Base-by-base conservation (phyloP, 2,888 invertebrate species). In the Eupithecia dodoneata region DNA sequence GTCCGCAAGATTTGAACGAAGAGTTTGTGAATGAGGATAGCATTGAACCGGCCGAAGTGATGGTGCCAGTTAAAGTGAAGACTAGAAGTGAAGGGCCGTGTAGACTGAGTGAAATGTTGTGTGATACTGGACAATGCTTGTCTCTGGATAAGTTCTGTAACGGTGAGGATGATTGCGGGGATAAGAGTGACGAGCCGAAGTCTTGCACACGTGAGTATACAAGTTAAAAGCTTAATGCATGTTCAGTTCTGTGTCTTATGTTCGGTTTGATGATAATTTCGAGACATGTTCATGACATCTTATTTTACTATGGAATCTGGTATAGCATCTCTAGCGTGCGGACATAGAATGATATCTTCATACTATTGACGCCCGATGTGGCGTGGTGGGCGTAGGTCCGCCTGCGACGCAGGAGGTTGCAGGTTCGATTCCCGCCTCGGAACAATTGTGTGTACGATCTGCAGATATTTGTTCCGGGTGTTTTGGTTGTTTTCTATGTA, bases 71-170 rank as follows among this genome's bases (percentile, higher is more conserved):
- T 79, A 91, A 89, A 85, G 87, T 90, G 77, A 92, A 91, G 81
- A 86, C 88, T 44, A 90, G 92, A 74, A 91, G 90, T 79, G 89
- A 79, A 3, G 85, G 87, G 52, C 92, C 93, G n/a, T 96, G 96
- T 89, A 94, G 96, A 81, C 88, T 96, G 83, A 96, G 96, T 83
- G 96, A 96, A 90, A 94, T 96, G 81, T 91, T 95, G 75, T 96
- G 96, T 90, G 96, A 96, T 87, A 96, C 96, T 49, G 96, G 96
- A 67, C 96, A 96, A 90, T 97, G 97, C 92, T 96, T 98, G 86
- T 96, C 97, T 66, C 92, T 97, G 87, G 97, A 97, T 92, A 96
- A 96, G 90, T 97, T 96, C 89, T 98, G 98, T 92, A 97, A 98
- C 87, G 97, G 97, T 41, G 95, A 97, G 79, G 96, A 97, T 85